Percentiles rank a stretch among this genome's conserved stretches.
Conservation (phyloP, 2,113 vertebrate genomes). For the Cercocebus atys region DNA sequence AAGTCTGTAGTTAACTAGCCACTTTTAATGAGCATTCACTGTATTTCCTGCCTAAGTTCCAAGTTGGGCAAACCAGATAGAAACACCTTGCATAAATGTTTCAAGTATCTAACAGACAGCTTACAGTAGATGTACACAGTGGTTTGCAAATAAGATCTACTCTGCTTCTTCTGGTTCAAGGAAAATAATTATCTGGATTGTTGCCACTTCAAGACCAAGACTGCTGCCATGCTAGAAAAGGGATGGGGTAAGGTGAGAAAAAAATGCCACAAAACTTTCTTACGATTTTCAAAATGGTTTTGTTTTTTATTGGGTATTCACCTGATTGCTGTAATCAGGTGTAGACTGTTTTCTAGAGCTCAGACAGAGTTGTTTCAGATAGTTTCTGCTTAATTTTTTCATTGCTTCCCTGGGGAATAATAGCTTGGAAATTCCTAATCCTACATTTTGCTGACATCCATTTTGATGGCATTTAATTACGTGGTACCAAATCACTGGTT, state of each 20-base stretch:
- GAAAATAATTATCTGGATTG: background rate
- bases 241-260: background rate
- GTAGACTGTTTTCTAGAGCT: background rate
- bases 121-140: background rate
- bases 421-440: background rate
- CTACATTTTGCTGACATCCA: background rate
- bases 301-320: background rate
- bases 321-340: background rate
- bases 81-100: background rate
- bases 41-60: background rate
- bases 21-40: background rate
- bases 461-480: background rate
- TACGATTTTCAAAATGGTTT: background rate
- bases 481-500: background rate
- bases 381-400: background rate
- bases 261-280: background rate
- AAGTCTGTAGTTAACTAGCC: background rate
- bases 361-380: background rate
- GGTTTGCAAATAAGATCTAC: background rate
- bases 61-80: background rate
- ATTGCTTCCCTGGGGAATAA: background rate
- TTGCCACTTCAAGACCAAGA: background rate
- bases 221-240: too few species aligned
- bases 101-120: background rate
- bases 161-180: background rate